Evolutionary conservation across 1,140 invertebrate species (phyloP).

Genomic region (Aphelinus certus): DNA sequence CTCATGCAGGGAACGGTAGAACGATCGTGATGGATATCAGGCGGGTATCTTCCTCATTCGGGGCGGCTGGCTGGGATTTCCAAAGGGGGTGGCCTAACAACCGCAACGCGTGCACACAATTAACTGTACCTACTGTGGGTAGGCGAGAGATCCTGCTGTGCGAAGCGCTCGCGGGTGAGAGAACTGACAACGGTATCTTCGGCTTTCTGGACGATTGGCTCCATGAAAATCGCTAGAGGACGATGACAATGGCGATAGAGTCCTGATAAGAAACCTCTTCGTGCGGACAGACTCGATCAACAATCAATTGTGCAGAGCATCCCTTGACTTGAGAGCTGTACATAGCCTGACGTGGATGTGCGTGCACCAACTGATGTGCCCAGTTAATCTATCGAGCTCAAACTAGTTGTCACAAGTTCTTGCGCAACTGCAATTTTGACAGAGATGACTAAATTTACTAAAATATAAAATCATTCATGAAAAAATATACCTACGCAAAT

Average conservation of each 20-base stretch:
- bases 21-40: slow-evolving; percentile 48
- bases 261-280: slow-evolving; percentile 45
- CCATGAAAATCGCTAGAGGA: slow-evolving; percentile 47
- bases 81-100: neutral
- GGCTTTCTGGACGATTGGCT: slow-evolving; percentile 51
- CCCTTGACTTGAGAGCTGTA: too few relatives aligned
- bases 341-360: too few relatives aligned
- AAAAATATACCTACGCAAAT: too few relatives aligned
- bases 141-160: too few relatives aligned
- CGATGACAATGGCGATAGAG: slow-evolving; percentile 18
- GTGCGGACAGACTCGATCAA: slow-evolving; percentile 45
- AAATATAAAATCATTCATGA: too few relatives aligned
- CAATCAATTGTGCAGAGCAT: slow-evolving; percentile 28
- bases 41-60: slow-evolving; percentile 42
- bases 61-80: neutral
- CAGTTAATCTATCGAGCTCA: too few relatives aligned
- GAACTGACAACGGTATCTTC: slow-evolving; percentile 43
- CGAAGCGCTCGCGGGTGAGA: too few relatives aligned
- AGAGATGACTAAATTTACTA: too few relatives aligned
- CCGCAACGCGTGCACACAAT: neutral
- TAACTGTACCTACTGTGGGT: slow-evolving; percentile 10
- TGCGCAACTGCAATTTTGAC: too few relatives aligned
- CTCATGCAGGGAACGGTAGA: slow-evolving; percentile 39
- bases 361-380: too few relatives aligned
- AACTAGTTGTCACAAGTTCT: too few relatives aligned